phyloP scores from a whole-genome alignment of 1,140 invertebrate species.

The Oncopodura yosiiana region DNA sequence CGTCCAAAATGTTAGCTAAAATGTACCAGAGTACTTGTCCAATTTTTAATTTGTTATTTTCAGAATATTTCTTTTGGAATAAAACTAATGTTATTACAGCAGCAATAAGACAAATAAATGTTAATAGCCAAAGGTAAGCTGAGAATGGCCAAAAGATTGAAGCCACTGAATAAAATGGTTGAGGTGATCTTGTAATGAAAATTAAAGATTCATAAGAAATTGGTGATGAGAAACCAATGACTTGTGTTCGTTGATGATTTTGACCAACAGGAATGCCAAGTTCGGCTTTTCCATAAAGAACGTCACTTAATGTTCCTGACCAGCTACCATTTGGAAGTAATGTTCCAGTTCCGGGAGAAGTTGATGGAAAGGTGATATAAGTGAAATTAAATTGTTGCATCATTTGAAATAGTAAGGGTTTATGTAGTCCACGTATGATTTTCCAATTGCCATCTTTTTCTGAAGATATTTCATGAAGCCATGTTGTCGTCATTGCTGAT shows the following conservation, averaged over 20 bases:
- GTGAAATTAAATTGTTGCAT: conserved; percentile 21
- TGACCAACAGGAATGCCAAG: conserved; percentile 7
- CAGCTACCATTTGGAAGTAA: conserved; percentile 15
- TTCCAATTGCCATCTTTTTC: conserved; percentile 9
- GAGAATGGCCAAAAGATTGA: conserved; percentile 21
- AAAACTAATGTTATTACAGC: no score
- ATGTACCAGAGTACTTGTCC: no score
- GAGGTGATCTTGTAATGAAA: conserved; percentile 22
- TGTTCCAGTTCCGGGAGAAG: conserved; percentile 17
- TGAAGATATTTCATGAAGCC: conserved; percentile 16
- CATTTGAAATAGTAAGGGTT: background rate
- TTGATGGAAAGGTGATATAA: conserved; percentile 21
- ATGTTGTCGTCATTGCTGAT: conserved; percentile 15
- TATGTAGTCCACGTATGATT: conserved; percentile 12
- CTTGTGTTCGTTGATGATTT: conserved; percentile 3
- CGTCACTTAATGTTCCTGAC: conserved; percentile 19
- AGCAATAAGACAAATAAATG: no score
- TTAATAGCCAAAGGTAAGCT: conserved; percentile 17
- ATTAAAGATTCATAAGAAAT: conserved; percentile 23
- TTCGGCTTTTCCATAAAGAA: conserved; percentile 16
- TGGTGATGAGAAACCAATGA: conserved; percentile 21
- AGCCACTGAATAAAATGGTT: conserved; percentile 11
- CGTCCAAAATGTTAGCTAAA: conserved; percentile 4
- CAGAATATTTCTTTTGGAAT: no score
- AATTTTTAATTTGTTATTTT: no score